Evolutionary conservation across 2,113 vertebrate genomes (phyloP).

Genomic region (Furnarius figulus): DNA sequence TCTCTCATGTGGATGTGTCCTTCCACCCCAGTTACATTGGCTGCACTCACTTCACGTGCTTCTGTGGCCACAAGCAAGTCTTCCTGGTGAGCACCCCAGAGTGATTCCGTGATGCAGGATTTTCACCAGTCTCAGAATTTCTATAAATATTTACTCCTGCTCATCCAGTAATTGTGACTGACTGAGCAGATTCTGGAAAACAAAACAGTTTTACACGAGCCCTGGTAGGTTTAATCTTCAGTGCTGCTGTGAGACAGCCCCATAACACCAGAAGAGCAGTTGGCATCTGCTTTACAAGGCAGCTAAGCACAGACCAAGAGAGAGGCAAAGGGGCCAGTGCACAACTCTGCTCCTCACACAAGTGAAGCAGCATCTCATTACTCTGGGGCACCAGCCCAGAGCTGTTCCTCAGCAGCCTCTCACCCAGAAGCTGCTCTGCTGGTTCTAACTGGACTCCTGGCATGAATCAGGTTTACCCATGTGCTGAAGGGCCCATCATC

Average conservation of each 20-base stretch:
- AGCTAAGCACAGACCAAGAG: background rate
- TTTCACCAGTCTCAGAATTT: background rate
- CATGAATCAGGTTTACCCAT: background rate
- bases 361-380: background rate
- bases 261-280: rapidly evolving
- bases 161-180: background rate
- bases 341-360: background rate
- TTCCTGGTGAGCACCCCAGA: no score
- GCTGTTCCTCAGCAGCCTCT: background rate
- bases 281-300: background rate
- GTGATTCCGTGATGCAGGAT: background rate
- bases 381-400: background rate
- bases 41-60: background rate
- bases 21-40: no score
- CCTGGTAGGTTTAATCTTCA: background rate
- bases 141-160: background rate
- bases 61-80: background rate
- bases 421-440: background rate
- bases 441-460: background rate
- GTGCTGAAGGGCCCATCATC: background rate
- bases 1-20: rapidly evolving
- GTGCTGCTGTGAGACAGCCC: background rate
- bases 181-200: background rate
- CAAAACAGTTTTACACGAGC: background rate
- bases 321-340: background rate